A percentile compares a stretch with the other conserved stretches of the same genome.
Evolutionary conservation across 2,113 vertebrate genomes (phyloP).

Genomic region (Varanus komodoensis): DNA sequence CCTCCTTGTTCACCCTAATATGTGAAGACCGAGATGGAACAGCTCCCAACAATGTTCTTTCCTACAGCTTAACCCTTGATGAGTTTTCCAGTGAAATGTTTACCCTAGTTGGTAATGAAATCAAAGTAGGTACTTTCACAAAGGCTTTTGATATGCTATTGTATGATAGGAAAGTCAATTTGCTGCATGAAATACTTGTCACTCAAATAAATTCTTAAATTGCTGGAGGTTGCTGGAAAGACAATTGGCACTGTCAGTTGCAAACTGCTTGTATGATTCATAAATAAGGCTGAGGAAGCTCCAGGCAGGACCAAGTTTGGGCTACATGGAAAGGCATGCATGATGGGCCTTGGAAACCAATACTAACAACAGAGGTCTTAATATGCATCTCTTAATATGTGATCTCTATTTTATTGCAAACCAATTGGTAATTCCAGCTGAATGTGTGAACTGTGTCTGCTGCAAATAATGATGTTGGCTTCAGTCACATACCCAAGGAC

Average conservation of each 20-base stretch:
- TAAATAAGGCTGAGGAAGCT: neutral
- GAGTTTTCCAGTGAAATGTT: conserved; percentile 68
- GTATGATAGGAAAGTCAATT: neutral
- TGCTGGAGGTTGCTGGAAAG: conserved; percentile 27
- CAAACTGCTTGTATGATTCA: neutral
- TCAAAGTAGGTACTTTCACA: conserved; percentile 65
- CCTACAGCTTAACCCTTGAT: conserved; percentile 60
- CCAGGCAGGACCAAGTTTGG: neutral
- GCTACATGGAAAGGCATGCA: neutral
- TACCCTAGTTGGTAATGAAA: conserved; percentile 64
- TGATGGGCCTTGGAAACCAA: neutral
- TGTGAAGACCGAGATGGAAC: conserved; percentile 41
- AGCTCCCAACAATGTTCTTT: conserved; percentile 59
- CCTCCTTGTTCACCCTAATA: conserved; percentile 39
- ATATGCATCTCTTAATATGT: neutral
- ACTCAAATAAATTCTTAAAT: conserved; percentile 44
- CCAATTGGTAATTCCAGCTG: neutral
- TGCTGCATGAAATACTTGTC: conserved; percentile 13
- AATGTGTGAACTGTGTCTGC: neutral
- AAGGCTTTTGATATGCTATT: conserved; percentile 4
- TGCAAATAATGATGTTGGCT: neutral
- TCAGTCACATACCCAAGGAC: neutral
- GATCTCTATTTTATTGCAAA: no score
- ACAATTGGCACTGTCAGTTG: neutral
- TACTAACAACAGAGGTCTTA: neutral